Conservation (phyloP, 2,797 vertebrate genomes). For the Yasuhikotakia modesta region DNA sequence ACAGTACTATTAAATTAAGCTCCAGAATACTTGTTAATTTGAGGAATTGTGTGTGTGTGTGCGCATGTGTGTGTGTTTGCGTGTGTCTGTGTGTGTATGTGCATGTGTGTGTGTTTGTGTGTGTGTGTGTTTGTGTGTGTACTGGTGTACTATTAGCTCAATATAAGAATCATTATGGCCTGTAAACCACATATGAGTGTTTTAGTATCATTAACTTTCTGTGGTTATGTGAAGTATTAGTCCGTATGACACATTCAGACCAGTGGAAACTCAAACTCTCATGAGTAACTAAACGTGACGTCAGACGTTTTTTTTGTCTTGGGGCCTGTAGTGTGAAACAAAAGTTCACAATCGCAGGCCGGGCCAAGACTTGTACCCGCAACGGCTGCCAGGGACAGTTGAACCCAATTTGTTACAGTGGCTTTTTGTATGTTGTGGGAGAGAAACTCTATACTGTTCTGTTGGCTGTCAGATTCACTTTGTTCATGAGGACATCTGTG, state of each 20-base stretch:
- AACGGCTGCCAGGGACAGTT: no score
- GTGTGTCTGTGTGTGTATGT: no score
- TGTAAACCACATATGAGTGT: neutral
- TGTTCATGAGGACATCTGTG: neutral
- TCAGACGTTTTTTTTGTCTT: constrained; percentile 4
- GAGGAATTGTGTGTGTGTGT: no score
- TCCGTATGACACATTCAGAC: neutral
- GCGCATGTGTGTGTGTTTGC: no score
- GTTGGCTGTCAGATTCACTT: neutral
- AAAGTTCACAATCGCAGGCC: neutral
- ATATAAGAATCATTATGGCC: no score
- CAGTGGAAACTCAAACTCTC: neutral
- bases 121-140: no score
- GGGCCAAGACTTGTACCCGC: no score
- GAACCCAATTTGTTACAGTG: constrained; percentile 2
- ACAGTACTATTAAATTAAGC: no score
- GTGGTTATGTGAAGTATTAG: neutral
- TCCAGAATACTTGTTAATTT: no score
- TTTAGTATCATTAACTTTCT: neutral
- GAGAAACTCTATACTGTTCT: constrained; percentile 11
- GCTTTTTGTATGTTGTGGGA: constrained; percentile 14
- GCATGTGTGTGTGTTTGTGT: no score
- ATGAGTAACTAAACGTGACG: constrained; percentile 16
- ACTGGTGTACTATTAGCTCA: no score
- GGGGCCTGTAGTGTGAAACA: neutral